Percentiles rank a stretch among this genome's conserved stretches.
Conservation (phyloP, 2,797 vertebrate genomes). For the Periparus ater region DNA sequence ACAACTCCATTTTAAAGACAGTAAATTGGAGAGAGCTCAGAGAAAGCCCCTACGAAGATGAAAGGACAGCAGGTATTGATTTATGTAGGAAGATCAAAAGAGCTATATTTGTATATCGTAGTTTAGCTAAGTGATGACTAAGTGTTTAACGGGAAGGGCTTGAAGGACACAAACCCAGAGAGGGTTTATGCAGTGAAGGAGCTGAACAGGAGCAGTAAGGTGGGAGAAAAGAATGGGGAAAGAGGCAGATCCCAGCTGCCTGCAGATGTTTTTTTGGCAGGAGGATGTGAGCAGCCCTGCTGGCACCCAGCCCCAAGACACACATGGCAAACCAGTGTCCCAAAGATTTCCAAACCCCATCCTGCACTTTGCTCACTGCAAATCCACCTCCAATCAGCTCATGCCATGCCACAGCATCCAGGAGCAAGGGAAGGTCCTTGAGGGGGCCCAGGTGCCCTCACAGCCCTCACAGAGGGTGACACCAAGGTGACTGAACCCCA, state of each 20-base stretch:
- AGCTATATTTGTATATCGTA: constrained; percentile 46
- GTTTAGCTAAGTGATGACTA: constrained; percentile 62
- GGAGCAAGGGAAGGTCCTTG: rapidly evolving
- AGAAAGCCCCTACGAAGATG: constrained; percentile 33
- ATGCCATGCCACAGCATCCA: rapidly evolving
- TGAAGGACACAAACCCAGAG: constrained; percentile 18
- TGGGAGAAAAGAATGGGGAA: neutral
- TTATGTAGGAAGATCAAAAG: constrained; percentile 39
- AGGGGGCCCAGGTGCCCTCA: no score
- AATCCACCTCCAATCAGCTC: neutral
- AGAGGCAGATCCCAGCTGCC: neutral
- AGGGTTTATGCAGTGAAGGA: neutral
- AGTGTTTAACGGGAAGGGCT: constrained; percentile 36
- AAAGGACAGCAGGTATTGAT: constrained; percentile 61
- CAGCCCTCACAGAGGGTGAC: neutral
- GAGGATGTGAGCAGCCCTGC: neutral
- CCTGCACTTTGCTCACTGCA: neutral
- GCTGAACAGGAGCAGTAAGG: neutral
- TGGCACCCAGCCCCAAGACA: neutral
- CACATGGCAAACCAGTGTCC: neutral
- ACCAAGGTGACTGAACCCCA: neutral
- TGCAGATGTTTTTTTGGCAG: neutral
- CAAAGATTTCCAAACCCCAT: neutral
- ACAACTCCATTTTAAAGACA: neutral
- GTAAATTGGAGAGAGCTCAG: constrained; percentile 26